Base-by-base conservation (phyloP, 2,797 vertebrate genomes). In the Enteromius anoplus region DNA sequence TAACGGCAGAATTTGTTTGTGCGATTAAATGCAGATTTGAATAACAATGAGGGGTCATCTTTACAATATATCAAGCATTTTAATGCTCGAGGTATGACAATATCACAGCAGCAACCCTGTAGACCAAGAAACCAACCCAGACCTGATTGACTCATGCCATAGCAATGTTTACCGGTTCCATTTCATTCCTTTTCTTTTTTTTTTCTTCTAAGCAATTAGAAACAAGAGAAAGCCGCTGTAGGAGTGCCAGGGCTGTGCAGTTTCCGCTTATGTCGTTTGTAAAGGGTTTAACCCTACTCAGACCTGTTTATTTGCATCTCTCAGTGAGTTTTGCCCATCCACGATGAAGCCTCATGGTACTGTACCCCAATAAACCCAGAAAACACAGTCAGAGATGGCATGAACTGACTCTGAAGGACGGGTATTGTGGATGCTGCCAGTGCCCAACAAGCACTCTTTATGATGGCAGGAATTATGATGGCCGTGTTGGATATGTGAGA, bases 391-490 rank as follows among this genome's bases (percentile, higher is more conserved):
- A 91, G 92, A 70, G 91, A 93, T 94, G 93, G 93, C 94, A 92
- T 93, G 90, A 89, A 90, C 88, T 89, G 86, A 90, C 92, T 94
- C 94, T 86, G 91, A 93, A 93, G 94, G 93, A 93, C 93, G 91
- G 91, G 91, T 92, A 94, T 94, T 88, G 93, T 94, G 92, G 93
- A 91, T 89, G 87, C 91, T 90, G 93, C 93, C 94, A 94, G 91
- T 91, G 92, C 92, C 89, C 93, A 95, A 96, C 95, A 96, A 93
- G 93, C 93, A 91, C 93, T 93, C 95, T 96, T 95, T 95, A 95
- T 95, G 89, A 92, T 91, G 92, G 93, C 91, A 94, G 95, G 95
- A 95, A 93, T 95, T 94, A 95, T 93, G 93, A 92, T 91, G 93
- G 92, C 89, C 84, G 89, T 91, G 91, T 91, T 90, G 94, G 93